Base-by-base conservation (phyloP, 2,797 vertebrate species). In the Gobionotothen gibberifrons region DNA sequence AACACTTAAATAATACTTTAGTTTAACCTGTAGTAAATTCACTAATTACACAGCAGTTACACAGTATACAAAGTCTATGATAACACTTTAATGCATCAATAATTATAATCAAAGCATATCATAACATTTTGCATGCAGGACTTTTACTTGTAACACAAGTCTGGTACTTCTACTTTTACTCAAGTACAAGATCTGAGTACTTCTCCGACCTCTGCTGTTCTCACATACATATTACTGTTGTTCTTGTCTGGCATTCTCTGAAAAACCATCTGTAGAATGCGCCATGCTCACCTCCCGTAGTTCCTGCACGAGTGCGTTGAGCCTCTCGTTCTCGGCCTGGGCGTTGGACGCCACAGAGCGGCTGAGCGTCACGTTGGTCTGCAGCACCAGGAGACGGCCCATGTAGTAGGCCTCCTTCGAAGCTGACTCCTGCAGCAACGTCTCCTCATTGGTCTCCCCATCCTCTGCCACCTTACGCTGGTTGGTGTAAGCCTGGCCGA, bases 401-500 rank as follows among this genome's bases (percentile, higher is more conserved):
- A 96, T 90, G 86, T 98, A 99, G 87, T 97, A 98, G 19, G 97
- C 97, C 90, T 99, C 98, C 89, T 98, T 99, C 0, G 96, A 97
- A 1, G 98, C 97, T 0, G 97, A 99, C 85, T 99, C 98, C 91
- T 97, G 96, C 55, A 99, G 95, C 26, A 99, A 90, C 0, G 96
- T 97, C 89, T 99, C 98, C 83, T 99, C 98, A 5, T 97, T 97
- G 0, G 92, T 97, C 89, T 99, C 97, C 0, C 98, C 97, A 86
- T 99, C 97, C 92, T 97, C 97, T 0, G 98, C 98, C 51, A 98
- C 98, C 89, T 99, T 99, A 26, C 98, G 96, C 91, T 99, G 98
- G 87, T 96, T 96, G 0, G 96, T 97, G 89, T 97, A 98, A 22
- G 97, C 98, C 83, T 99, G 98, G 54, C 98, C 97, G 39, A 99